Base-by-base conservation (phyloP, 37 sponge, comb jelly and placozoan species). In the Theonella swinhoei region DNA sequence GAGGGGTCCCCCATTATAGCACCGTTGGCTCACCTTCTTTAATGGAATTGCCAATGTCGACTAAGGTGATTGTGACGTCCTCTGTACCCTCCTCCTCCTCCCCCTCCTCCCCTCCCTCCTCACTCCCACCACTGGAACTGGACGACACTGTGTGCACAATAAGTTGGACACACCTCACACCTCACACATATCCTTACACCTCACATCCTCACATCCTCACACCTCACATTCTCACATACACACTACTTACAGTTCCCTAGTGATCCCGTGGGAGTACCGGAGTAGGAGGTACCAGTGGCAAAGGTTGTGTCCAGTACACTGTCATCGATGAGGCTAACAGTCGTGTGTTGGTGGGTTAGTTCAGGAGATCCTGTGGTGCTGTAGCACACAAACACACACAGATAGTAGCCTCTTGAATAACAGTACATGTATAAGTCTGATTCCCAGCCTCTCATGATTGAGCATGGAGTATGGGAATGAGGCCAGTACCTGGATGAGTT, bases 271-370 rank as follows among this genome's bases (percentile, higher is more conserved):
- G 79, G 69, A 43, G 83, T 70, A 40, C 34, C 38, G 40, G 68
- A n/a, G 36, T 31, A 38, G 42, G 68, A 64, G 7, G 54, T 47
- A 17, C 54, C 54, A 14, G 54, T 47, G 42, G 68, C 3, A 36
- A 79, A 63, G 1, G 66, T 79, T 19, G 64, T 59, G 30, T 81
- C 81, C 8, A 87, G 70, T 8, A 81, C 32, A 68, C 90, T 90
- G 63, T 90, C 90, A 69, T 90, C 90, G n/a, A 90, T 37, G 39
- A 90, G 77, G 60, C 82, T 90, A 28, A 67, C 68, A 47, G 88
- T n/a, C 7, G 54, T 47, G 28, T 43, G 41, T 47, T 36, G 19
- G 8, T 40, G 54, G 20, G 40, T 62, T 1, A 8, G 28, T 32
- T 41, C 59, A 26, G 42, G 74, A 2, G 83, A 74, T 11, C 3